phyloP scores from a whole-genome alignment of 2,888 invertebrate species.

The Biston stratarius region DNA sequence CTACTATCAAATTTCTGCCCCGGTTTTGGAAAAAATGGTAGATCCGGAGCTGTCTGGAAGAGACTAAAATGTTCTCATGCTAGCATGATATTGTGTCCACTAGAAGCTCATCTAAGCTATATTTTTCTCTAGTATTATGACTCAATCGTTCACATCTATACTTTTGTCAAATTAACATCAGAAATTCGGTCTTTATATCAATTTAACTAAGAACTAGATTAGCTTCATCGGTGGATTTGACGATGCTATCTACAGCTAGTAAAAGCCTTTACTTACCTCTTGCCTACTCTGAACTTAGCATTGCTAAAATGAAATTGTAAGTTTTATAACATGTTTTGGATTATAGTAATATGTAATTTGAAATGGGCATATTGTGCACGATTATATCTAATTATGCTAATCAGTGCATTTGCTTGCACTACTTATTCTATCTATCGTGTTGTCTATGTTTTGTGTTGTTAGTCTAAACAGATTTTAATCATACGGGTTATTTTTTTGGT shows the following conservation, averaged over 20 bases:
- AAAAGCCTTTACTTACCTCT: conserved; percentile 69
- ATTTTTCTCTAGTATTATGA: neutral
- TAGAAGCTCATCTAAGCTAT: neutral
- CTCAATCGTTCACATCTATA: neutral
- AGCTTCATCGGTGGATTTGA: neutral
- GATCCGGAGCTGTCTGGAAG: no score
- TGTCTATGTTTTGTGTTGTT: neutral
- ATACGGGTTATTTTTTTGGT: no score
- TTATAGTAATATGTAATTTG: neutral
- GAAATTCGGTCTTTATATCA: neutral
- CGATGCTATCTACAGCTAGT: conserved; percentile 51
- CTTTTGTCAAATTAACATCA: neutral
- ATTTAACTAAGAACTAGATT: neutral
- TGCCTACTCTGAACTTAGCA: conserved; percentile 77
- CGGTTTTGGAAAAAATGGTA: no score
- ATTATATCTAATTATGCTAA: neutral
- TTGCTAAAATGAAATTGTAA: conserved; percentile 64
- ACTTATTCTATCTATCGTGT: neutral
- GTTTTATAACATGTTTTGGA: conserved; percentile 39
- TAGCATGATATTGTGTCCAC: neutral
- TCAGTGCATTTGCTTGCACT: conserved; percentile 9
- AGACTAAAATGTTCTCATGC: neutral
- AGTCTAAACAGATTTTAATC: neutral
- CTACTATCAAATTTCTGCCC: no score
- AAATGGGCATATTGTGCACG: conserved; percentile 1